Percentiles rank a stretch among this genome's conserved stretches.
Conservation (phyloP, 2,888 invertebrate genomes). For the Physocephala rufipes region DNA sequence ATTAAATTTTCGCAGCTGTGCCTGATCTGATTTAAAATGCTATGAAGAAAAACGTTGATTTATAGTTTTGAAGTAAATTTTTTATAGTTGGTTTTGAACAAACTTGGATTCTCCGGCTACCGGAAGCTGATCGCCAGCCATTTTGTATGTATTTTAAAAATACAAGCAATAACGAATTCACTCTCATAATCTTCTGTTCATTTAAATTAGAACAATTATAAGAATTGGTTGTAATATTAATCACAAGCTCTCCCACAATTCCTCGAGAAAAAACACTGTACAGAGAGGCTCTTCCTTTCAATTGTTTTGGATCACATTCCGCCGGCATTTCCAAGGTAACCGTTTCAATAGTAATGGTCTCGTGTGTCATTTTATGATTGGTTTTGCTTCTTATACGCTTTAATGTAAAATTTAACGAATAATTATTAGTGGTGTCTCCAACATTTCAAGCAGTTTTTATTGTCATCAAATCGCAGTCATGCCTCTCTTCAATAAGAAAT, state of each 20-base stretch:
- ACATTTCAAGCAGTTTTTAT: too few relatives aligned
- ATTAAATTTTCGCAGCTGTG: conserved; percentile 54
- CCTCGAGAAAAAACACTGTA: too few relatives aligned
- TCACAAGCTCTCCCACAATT: neutral
- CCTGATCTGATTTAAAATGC: conserved; percentile 47
- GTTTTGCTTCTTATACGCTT: neutral
- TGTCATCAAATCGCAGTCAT: conserved; percentile 45
- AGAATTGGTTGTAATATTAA: too few relatives aligned
- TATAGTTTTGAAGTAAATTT: neutral
- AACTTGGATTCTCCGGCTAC: neutral
- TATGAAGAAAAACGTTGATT: conserved; percentile 33
- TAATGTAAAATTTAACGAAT: neutral
- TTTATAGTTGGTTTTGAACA: neutral
- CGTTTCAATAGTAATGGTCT: neutral
- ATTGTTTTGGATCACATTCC: neutral
- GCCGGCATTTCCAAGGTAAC: neutral
- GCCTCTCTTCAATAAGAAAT: conserved; percentile 65
- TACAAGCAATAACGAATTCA: neutral
- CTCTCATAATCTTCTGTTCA: neutral
- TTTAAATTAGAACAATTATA: neutral
- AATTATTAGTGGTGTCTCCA: too few relatives aligned
- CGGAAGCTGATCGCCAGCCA: neutral
- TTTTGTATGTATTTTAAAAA: neutral
- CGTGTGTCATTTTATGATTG: neutral
- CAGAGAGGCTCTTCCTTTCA: too few relatives aligned